Evolutionary conservation across 1,140 invertebrate species (phyloP).

Genomic region (Helicoverpa zea): DNA sequence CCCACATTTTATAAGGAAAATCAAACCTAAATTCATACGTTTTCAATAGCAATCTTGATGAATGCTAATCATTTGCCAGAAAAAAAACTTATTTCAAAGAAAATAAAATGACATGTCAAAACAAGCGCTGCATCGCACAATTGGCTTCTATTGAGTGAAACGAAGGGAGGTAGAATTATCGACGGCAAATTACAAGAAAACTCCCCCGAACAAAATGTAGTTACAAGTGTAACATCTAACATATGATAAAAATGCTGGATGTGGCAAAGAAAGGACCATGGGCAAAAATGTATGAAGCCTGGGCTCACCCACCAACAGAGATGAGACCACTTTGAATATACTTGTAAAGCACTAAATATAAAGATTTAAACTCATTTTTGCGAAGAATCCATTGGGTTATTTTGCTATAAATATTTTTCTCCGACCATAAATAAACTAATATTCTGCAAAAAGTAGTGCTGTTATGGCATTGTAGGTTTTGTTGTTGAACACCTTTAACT

Average conservation of each 20-base stretch:
- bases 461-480: no score
- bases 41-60: constrained; percentile 21
- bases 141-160: constrained; percentile 66
- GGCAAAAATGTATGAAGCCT: no score
- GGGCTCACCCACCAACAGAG: no score
- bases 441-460: no score
- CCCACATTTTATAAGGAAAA: background rate
- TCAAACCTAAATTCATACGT: constrained; percentile 19
- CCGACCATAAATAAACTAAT: no score
- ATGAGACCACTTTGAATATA: no score
- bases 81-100: constrained; percentile 42
- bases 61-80: constrained; percentile 22
- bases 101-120: constrained; percentile 67
- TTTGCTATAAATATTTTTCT: no score
- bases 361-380: no score
- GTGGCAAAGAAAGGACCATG: constrained; percentile 9
- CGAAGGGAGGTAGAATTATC: constrained; percentile 65
- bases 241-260: constrained; percentile 38
- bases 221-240: constrained; percentile 44
- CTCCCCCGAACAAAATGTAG: constrained; percentile 53
- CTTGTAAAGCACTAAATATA: no score
- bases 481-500: no score
- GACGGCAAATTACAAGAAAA: constrained; percentile 72
- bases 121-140: constrained; percentile 65
- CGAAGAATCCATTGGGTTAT: no score